Base-by-base conservation (phyloP, 2,888 invertebrate species). In the Temnothorax unifasciatus region DNA sequence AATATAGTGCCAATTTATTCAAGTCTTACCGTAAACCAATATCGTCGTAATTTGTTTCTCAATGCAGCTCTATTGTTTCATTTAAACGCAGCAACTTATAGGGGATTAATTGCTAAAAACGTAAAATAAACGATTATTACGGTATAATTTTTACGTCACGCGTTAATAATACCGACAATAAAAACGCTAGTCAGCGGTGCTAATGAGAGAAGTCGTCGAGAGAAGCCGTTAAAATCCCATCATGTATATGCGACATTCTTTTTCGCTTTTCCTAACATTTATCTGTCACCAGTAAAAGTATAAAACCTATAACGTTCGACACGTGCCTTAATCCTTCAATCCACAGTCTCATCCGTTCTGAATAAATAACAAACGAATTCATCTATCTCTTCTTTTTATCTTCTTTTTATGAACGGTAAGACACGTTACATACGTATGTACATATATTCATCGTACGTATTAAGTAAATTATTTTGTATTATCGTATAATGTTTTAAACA, bases 171-270 rank as follows among this genome's bases (percentile, higher is more conserved):
- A 85, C 64, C 59, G 76, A 61, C 41, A 41, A 64, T 79, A 84
- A 84, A 83, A 61, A 25, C 34, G 68, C 47, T 50, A 63, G 63
- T 75, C 61, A 59, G 83, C 47, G 59, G 47, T 69, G 83, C 83
- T 88, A 88, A 85, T 83, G 88, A 59, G 29, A 29, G 3, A 29
- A 29, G 3, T 3, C 84, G 71, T 57, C 59, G 52, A 74, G 61
- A 68, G 21, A 75, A 86, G 66, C 86, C 87, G 87, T 89, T 89
- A 89, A 87, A 89, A 87, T 88, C 87, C 87, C 89, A 89, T 90
- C 90, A 89, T 87, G 75, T 84, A 81, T 85, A 73, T 81, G 63
- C 81, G 85, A 52, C 68, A 77, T 83, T 84, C 81, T 63, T 63
- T 79, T 64, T 74, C 88, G 81, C 85, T 87, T 87, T 88, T 86